Conservation (phyloP, 2,797 vertebrate species). For the Rhinoraja longicauda region DNA sequence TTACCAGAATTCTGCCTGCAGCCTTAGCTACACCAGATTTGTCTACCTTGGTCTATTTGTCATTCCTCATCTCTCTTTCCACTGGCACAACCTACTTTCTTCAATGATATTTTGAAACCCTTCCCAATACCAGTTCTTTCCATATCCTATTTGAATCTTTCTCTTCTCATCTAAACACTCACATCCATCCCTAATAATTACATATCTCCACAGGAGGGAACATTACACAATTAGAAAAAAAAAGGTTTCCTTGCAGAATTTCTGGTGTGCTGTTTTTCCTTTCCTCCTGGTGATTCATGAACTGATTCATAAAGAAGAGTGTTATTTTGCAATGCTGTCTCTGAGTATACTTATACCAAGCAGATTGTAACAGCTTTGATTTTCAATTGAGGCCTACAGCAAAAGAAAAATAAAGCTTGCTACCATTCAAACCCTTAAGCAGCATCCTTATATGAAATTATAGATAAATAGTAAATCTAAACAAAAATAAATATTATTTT, state of each 20-base stretch:
- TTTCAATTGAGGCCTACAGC: background rate
- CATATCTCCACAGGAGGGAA: background rate
- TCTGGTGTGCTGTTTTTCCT: background rate
- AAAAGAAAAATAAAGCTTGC: background rate
- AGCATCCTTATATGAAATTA: background rate
- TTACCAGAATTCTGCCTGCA: background rate
- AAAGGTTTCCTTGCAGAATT: background rate
- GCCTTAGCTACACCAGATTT: background rate
- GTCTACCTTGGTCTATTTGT: background rate
- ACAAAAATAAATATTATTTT: background rate
- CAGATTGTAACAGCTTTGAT: background rate
- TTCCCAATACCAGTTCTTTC: background rate
- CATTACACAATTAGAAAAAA: no score
- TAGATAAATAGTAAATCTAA: background rate
- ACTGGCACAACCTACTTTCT: background rate
- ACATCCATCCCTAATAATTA: background rate
- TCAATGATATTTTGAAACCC: background rate
- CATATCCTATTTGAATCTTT: background rate
- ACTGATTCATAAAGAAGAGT: background rate
- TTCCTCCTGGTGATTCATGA: background rate
- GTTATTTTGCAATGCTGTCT: background rate
- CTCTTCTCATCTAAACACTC: background rate
- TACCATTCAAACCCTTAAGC: background rate
- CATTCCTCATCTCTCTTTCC: background rate
- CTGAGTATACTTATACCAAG: background rate